These are phyloP conservation scores for Mythimna albipuncta DNA, from an alignment of 2,888 invertebrate genomes.

Conservation along the genomic window DNA sequence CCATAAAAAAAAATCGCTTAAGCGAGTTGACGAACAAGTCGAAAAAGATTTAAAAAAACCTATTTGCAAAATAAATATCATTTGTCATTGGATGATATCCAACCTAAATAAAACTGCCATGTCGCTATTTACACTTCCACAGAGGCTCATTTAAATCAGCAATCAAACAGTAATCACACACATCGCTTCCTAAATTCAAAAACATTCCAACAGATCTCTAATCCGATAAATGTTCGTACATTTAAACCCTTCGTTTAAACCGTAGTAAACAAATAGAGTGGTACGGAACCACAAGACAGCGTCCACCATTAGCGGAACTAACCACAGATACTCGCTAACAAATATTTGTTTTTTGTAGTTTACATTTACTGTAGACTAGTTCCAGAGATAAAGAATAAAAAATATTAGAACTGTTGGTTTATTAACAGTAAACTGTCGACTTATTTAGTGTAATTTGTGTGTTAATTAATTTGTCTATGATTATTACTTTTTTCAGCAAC, in stretches of 20 bases:
- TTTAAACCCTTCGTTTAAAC: slow-evolving; percentile 23
- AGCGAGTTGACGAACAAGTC: no score
- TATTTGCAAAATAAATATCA: no score
- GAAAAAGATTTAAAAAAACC: no score
- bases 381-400: neutral
- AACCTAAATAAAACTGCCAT: neutral
- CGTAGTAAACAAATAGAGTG: slow-evolving; percentile 38
- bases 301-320: slow-evolving; percentile 47
- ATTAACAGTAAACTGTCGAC: neutral
- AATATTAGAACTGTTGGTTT: neutral
- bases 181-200: neutral
- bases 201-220: slow-evolving; percentile 2
- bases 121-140: neutral
- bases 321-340: slow-evolving; percentile 31
- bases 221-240: slow-evolving; percentile 21
- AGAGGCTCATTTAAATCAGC: neutral
- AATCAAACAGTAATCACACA: neutral
- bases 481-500: no score
- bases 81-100: no score
- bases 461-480: no score
- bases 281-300: slow-evolving; percentile 35
- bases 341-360: slow-evolving; percentile 55
- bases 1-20: no score
- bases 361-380: slow-evolving; percentile 34
- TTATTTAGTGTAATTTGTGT: neutral